Conservation (phyloP, 2,797 vertebrate genomes). For the Galaxias olidus region DNA sequence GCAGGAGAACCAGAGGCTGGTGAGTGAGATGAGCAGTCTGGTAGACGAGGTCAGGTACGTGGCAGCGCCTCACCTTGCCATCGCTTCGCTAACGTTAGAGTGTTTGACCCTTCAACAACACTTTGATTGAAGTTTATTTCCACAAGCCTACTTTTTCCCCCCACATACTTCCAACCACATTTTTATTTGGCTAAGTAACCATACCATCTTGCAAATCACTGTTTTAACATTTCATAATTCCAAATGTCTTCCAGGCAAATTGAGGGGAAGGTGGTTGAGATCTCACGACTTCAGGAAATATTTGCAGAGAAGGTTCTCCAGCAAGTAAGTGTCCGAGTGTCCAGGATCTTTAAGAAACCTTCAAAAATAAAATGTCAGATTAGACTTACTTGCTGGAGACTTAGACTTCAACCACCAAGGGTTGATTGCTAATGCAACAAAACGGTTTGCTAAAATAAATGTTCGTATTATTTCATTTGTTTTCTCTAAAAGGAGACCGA, state of each 20-base stretch:
- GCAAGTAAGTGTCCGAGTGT: slow-evolving; percentile 76
- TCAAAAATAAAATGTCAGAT: background rate
- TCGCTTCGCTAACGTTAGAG: background rate
- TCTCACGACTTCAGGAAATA: slow-evolving; percentile 96
- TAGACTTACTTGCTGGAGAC: too few species aligned
- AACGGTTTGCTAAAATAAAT: background rate
- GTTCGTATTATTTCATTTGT: background rate
- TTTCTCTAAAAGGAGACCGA: slow-evolving; percentile 84
- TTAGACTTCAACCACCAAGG: background rate
- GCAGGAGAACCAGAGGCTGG: slow-evolving; percentile 93
- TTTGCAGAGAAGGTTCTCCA: slow-evolving; percentile 97
- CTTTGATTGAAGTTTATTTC: background rate
- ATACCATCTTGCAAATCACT: too few species aligned
- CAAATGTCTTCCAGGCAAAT: slow-evolving; percentile 82
- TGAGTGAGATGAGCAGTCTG: slow-evolving; percentile 95
- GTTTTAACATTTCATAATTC: background rate
- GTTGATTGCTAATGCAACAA: background rate
- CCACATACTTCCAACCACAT: background rate
- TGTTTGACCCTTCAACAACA: background rate
- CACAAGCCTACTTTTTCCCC: background rate
- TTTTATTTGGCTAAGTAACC: too few species aligned
- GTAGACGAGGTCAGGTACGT: slow-evolving; percentile 95
- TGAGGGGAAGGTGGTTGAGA: slow-evolving; percentile 98
- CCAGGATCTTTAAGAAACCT: too few species aligned
- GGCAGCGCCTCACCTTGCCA: background rate